These are phyloP conservation scores for Xylocopa sonorina DNA, from an alignment of 1,140 invertebrate genomes.

Conservation along the genomic window DNA sequence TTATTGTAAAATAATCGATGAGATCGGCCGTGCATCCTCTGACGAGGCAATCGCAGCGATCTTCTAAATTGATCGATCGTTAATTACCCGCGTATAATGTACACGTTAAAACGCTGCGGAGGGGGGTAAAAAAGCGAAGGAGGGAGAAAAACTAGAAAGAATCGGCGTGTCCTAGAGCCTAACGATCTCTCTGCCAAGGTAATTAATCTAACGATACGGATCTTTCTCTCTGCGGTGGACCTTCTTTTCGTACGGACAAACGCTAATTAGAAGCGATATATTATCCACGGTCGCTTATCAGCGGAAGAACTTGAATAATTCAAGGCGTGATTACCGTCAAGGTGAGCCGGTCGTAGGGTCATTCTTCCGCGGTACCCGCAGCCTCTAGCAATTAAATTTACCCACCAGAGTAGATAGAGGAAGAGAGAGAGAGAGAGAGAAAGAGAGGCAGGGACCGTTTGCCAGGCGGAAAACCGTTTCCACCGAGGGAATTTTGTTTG, in stretches of 20 bases:
- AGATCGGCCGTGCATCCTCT: not conserved
- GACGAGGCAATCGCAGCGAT: not conserved
- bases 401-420: not conserved
- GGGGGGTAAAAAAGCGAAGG: too few relatives aligned
- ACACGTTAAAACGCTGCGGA: not conserved
- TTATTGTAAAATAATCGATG: not conserved
- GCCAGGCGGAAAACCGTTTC: slow-evolving; percentile 31
- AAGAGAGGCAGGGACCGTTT: not conserved
- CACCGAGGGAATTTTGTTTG: slow-evolving; percentile 49
- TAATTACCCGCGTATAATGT: not conserved
- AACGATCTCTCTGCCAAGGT: slow-evolving; percentile 27
- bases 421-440: not conserved
- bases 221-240: not conserved
- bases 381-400: slow-evolving; percentile 48
- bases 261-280: slow-evolving; percentile 51
- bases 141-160: not conserved
- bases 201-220: slow-evolving; percentile 49
- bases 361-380: slow-evolving; percentile 20
- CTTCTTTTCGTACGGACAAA: slow-evolving; percentile 15
- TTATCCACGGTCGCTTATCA: slow-evolving; percentile 43
- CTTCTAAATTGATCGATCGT: not conserved
- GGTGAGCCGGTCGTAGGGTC: slow-evolving; percentile 54
- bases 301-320: slow-evolving; percentile 49
- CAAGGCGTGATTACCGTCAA: slow-evolving; percentile 50
- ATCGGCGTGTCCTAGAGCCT: not conserved